phyloP scores from a whole-genome alignment of 2,888 invertebrate genomes.

The Idaea biselata region DNA sequence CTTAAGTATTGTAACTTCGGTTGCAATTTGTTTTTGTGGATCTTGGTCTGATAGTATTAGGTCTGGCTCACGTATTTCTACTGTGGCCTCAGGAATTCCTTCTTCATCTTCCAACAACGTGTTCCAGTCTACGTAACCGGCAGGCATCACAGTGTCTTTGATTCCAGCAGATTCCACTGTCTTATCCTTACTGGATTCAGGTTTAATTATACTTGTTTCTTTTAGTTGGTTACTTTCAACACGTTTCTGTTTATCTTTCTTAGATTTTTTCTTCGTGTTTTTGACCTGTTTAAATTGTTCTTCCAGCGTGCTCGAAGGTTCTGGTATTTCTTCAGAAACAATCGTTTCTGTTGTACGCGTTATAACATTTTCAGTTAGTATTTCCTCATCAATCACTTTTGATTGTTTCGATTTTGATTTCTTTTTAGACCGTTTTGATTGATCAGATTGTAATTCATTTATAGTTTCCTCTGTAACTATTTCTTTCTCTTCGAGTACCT shows the following conservation, averaged over 20 bases:
- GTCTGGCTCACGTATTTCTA: slow-evolving; percentile 42
- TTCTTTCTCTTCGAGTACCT: slow-evolving; percentile 2
- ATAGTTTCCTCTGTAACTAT: neutral
- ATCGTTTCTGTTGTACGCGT: too few relatives aligned
- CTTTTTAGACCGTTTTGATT: slow-evolving; percentile 33
- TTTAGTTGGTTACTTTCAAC: neutral
- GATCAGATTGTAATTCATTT: slow-evolving; percentile 16
- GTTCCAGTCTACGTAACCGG: slow-evolving; percentile 71
- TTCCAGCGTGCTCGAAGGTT: slow-evolving; percentile 16
- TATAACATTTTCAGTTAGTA: slow-evolving; percentile 9
- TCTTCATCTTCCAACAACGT: slow-evolving; percentile 68
- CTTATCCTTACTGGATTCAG: slow-evolving; percentile 9
- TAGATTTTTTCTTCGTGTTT: slow-evolving; percentile 48
- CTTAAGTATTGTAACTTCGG: slow-evolving; percentile 67
- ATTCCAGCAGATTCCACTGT: slow-evolving; percentile 11
- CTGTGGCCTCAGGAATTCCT: slow-evolving; percentile 39
- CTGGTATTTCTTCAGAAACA: slow-evolving; percentile 14
- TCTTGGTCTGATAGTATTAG: slow-evolving; percentile 24
- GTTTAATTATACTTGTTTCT: neutral
- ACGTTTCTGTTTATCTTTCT: slow-evolving; percentile 27
- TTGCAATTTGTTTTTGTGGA: slow-evolving; percentile 49
- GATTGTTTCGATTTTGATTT: slow-evolving; percentile 33
- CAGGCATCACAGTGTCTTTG: slow-evolving; percentile 28
- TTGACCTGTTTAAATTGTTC: slow-evolving; percentile 38
- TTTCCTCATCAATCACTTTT: slow-evolving; percentile 10